A percentile compares a stretch with the other conserved stretches of the same genome.
phyloP scores from a whole-genome alignment of 1,140 invertebrate genomes.

The Hylaeus anthracinus region DNA sequence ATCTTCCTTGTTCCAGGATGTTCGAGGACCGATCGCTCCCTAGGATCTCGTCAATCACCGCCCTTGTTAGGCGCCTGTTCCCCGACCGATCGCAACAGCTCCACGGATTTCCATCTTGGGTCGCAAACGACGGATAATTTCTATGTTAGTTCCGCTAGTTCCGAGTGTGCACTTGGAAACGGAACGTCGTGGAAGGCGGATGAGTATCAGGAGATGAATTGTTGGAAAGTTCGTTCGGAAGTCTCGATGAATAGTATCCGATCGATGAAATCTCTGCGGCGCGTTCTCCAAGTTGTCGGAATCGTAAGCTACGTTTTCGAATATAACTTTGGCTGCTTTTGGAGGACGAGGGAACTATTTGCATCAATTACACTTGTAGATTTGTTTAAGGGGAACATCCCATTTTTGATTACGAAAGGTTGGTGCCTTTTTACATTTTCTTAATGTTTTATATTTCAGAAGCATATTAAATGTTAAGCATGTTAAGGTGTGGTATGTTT shows the following conservation, averaged over 20 bases:
- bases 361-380: too few relatives aligned
- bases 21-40: slow-evolving; percentile 46
- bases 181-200: not conserved
- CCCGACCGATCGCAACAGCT: slow-evolving; percentile 37
- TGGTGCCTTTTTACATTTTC: too few relatives aligned
- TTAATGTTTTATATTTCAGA: too few relatives aligned
- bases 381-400: too few relatives aligned
- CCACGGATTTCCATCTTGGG: slow-evolving; percentile 31
- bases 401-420: too few relatives aligned
- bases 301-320: not conserved
- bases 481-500: too few relatives aligned
- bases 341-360: too few relatives aligned
- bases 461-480: too few relatives aligned
- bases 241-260: slow-evolving; percentile 5
- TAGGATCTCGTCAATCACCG: slow-evolving; percentile 57
- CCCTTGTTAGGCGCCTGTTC: not conserved
- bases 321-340: not conserved
- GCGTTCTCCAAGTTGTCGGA: not conserved
- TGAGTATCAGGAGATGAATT: slow-evolving; percentile 30
- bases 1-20: slow-evolving; percentile 8
- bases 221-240: slow-evolving; percentile 6
- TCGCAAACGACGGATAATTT: slow-evolving; percentile 26
- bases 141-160: not conserved
- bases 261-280: not conserved
- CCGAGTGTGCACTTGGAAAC: not conserved